These are phyloP conservation scores for Etia nguti DNA, from an alignment of 2,113 vertebrate species.

Conservation along the genomic window DNA sequence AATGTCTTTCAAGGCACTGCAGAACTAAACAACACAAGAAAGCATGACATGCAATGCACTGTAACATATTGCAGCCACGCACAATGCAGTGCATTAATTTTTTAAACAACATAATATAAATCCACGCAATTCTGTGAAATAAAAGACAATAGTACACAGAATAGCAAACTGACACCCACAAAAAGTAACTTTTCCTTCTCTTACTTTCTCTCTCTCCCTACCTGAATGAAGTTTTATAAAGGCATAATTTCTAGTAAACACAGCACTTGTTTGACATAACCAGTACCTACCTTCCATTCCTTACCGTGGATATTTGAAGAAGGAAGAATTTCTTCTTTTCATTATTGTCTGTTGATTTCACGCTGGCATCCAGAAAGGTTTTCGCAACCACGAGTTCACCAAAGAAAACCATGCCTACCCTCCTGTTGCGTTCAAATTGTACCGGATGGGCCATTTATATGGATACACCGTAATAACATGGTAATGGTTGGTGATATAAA, in stretches of 20 bases:
- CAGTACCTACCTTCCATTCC: background rate
- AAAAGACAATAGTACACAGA: background rate
- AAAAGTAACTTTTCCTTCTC: background rate
- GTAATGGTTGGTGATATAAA: too few species aligned
- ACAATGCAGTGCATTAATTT: background rate
- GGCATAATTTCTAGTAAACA: background rate
- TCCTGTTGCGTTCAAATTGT: background rate
- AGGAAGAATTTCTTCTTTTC: background rate
- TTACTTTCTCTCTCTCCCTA: background rate
- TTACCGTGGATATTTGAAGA: background rate
- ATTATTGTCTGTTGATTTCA: background rate
- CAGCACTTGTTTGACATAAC: background rate
- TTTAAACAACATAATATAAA: background rate
- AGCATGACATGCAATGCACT: background rate
- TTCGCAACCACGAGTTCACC: background rate
- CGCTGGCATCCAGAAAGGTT: background rate
- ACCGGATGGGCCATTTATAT: too few species aligned
- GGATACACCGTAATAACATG: too few species aligned
- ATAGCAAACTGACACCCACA: fast-evolving
- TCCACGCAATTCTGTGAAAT: constrained; percentile 3
- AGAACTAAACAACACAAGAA: background rate
- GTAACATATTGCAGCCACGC: background rate
- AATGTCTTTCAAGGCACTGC: background rate
- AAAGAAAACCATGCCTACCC: background rate
- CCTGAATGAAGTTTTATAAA: background rate